phyloP scores from a whole-genome alignment of 2,113 vertebrate genomes.

The Mormyrus iriodes region DNA sequence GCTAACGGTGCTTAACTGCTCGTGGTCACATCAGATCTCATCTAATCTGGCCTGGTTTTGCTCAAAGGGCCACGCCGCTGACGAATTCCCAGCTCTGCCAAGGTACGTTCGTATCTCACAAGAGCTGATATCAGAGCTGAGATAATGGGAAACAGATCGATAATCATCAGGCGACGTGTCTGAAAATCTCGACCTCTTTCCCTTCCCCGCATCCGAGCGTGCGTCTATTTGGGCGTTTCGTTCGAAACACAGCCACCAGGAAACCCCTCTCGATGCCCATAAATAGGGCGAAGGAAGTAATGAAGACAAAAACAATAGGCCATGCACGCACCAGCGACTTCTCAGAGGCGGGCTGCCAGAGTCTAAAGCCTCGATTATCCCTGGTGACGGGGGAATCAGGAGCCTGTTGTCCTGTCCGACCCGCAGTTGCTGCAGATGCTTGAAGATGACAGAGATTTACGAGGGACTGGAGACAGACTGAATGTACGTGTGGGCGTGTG shows the following conservation, averaged over 20 bases:
- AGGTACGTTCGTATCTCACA: not conserved
- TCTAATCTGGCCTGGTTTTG: conserved; percentile 2
- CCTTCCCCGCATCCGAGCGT: not conserved
- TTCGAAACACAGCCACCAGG: not conserved
- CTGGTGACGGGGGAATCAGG: not conserved
- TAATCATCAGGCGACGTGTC: not conserved
- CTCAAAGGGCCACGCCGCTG: not conserved
- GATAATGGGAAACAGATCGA: not conserved
- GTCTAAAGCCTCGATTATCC: not conserved
- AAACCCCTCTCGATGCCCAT: not conserved
- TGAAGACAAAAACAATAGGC: not conserved
- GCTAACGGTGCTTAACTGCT: not conserved
- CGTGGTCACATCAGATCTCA: not conserved
- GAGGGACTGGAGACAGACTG: not conserved
- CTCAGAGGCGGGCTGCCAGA: not conserved
- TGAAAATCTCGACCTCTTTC: not conserved
- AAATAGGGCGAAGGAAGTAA: not conserved
- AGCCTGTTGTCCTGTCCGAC: not conserved
- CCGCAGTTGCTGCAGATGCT: not conserved
- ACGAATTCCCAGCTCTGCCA: not conserved
- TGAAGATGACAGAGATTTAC: not conserved
- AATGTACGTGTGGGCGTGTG: not conserved
- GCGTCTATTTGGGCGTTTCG: not conserved
- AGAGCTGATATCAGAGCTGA: not conserved
- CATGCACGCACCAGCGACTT: not conserved